Evolutionary conservation across 2,888 invertebrate genomes (phyloP), one percentile per base, ranked within the genome.

Genomic region (Formica aserva): DNA sequence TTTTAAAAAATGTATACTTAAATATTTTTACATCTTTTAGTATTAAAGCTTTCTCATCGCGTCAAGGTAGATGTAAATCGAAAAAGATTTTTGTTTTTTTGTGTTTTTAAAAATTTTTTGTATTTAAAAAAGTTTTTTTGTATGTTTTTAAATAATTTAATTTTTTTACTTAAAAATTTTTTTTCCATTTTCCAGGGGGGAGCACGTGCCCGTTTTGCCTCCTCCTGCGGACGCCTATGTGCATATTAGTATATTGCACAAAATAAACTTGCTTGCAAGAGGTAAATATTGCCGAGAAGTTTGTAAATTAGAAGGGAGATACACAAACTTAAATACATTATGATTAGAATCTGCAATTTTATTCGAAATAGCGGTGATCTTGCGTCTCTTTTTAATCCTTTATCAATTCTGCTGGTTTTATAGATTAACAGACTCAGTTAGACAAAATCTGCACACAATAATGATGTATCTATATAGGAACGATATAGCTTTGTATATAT

Each of bases 191-290:
- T 22, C 22, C 22, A 22, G 22, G 22, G 22, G 22, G 22, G 22
- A 22, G 22, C 22, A 22, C 22, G 22, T 22, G 22, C 22, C 22
- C 22, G 22, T 22, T 22, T 22, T 22, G 22, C 22, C 22, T 22
- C 22, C 22, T 22, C 22, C 22, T 22, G 22, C 22, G 22, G 22
- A 22, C 22, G 22, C 22, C 22, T 22, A 22, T 22, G 22, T 6
- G 13, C 76, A 55, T 66, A 55, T 35, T 76, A 65, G n/a, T 32
- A 76, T 22, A 9, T 38, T 66, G 67, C 76, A 77, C 66, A 55
- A 66, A 66, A 67, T 77, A 66, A 66, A 55, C 18, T 66, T 77
- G 29, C 9, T 55, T 15, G 38, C 18, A 55, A 77, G 4, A 26
- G 6, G 2, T 75, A 63, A 48, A 3, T 29, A 26, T 45, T 45